A percentile compares a stretch with the other conserved stretches of the same genome.
Evolutionary conservation across 2,113 vertebrate species (phyloP).

Genomic region (Phrynosoma blainvillii): DNA sequence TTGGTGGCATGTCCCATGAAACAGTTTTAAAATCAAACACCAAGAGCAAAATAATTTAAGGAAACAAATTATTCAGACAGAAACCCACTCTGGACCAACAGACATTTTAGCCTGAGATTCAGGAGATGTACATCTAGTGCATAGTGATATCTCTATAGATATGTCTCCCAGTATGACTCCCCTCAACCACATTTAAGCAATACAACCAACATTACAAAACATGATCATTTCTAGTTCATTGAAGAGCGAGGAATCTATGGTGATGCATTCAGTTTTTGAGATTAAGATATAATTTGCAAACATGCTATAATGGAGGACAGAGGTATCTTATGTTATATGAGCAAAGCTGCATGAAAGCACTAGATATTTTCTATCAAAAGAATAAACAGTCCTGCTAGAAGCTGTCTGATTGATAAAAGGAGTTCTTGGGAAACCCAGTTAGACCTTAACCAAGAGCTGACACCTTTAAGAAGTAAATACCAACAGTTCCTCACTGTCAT

Average conservation of each 20-base stretch:
- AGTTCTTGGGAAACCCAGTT: neutral
- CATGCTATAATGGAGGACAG: too few relatives aligned
- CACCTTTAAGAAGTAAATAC: too few relatives aligned
- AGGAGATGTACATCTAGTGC: neutral
- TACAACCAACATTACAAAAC: too few relatives aligned
- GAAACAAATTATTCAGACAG: neutral
- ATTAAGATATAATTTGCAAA: neutral
- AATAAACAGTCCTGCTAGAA: neutral
- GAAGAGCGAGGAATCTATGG: too few relatives aligned
- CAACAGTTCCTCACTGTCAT: too few relatives aligned
- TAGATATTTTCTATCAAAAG: neutral
- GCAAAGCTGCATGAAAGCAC: neutral
- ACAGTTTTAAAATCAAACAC: constrained; percentile 2
- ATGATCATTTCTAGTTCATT: too few relatives aligned
- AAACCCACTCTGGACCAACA: neutral
- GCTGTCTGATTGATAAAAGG: neutral
- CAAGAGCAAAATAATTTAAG: neutral
- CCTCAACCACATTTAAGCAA: too few relatives aligned
- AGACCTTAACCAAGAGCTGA: neutral
- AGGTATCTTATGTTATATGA: neutral
- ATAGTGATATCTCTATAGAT: too few relatives aligned
- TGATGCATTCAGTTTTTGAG: neutral
- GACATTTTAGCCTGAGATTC: neutral
- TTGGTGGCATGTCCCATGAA: neutral
- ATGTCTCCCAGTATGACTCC: too few relatives aligned